Base-by-base conservation (phyloP, 2,888 invertebrate species). In the Oxyteleia sp. region DNA sequence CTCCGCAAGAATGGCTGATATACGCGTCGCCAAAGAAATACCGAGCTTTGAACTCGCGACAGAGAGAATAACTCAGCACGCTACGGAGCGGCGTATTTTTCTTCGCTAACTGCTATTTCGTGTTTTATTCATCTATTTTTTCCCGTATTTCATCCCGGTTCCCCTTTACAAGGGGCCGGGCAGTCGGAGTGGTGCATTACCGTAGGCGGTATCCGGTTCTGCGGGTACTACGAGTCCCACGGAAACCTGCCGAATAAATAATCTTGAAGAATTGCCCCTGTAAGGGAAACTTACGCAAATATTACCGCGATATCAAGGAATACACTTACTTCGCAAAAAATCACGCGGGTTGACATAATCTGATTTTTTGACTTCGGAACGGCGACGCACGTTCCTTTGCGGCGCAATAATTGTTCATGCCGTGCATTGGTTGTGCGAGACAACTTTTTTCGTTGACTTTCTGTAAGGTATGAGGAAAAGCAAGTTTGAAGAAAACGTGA, bases 231-330 rank as follows among this genome's bases (percentile, higher is more conserved):
- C 89, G 86, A 89, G 88, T 87, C 89, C 86, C 89, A 86, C 90
- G 89, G 90, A 91, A 91, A 90, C 89, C 91, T 91, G 88, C 85
- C 91, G 90, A 90, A 91, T 91, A 91, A 91, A 91, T 91, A 91
- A 91, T 90, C 90, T 88, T 86, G 89, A 89, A 88, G 86, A 90
- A 89, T 88, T 82, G 85, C 84, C 82, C 59, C 86, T 84, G 86
- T 86, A 86, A 84, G 86, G 84, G 84, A 85, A 88, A 86, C 86
- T 87, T 88, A 88, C 88, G 87, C 84, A 85, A 88, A 86, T 75
- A 85, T 84, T 76, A 78, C 81, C 63, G 64, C 81, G 78, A 55
- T 74, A 82, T 72, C 76, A 76, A 55, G 59, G 49, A 83, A 76
- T 69, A 75, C 32, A 78, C 72, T 69, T 74, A 68, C 61, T 57